Evolutionary conservation across 2,797 vertebrate genomes (phyloP), one percentile per base, ranked within the genome.

Genomic region (Basileuterus tristriatus): DNA sequence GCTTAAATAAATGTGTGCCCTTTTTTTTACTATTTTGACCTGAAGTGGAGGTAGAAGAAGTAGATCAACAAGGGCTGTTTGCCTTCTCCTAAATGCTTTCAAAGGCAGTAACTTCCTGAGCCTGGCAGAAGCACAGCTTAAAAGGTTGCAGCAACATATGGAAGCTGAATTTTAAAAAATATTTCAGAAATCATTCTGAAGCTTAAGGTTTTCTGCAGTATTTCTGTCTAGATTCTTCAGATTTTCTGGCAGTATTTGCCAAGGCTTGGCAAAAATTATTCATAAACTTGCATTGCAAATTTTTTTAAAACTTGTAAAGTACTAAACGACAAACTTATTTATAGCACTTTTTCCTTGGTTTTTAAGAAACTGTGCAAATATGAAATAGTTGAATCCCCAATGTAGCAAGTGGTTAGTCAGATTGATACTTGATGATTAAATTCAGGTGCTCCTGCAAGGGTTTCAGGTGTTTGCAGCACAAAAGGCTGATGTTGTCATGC

Each of bases 21-120:
- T 1, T 6, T 44, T 2, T 15, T 12, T 2, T 17, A 11, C 8
- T 50, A 0, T 32, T 85, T 56, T 32, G 29, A 32, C 36, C 56
- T 58, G 10, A 52, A 30, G 24, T 14, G 13, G 53, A 62, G 18
- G 69, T 50, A 37, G 39, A 65, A 39, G 14, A 34, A 44, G 23
- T 8, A 6, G 69, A 52, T 63, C 8, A 15, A 4, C 7, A 9
- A 56, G 53, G 58, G 15, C 6, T 75, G 0, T 4, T 58, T 80
- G 55, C 19, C 15, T 53, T 26, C 2, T 0, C 3, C 24, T 15
- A 15, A 75, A 11, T 18, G 4, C 36, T 8, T 78, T 69, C 41
- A 14, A 18, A 14, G 22, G 32, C 34, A 23, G 0, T 65, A 13
- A 8, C 65, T 78, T 91, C 26, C 50, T 44, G 15, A 69, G 36